phyloP scores from a whole-genome alignment of 1,140 invertebrate species.

The Cepaea nemoralis region DNA sequence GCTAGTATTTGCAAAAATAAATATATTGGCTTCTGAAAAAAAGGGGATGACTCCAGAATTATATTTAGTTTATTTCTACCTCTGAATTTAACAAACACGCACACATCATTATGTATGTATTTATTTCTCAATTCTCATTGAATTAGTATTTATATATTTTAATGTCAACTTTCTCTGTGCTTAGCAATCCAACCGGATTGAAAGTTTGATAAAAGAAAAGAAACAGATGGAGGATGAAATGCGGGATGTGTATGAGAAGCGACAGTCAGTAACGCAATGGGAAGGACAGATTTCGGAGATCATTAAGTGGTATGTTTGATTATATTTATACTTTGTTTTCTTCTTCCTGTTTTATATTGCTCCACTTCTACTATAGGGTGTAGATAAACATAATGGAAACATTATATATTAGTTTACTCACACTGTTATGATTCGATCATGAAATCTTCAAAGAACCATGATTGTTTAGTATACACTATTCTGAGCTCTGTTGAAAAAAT shows the following conservation, averaged over 20 bases:
- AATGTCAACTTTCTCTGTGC: background rate
- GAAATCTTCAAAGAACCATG: too few relatives aligned
- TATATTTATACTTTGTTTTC: background rate
- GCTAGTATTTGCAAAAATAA: too few relatives aligned
- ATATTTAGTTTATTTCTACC: too few relatives aligned
- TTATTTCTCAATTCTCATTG: too few relatives aligned
- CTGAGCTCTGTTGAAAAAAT: too few relatives aligned
- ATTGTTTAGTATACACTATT: too few relatives aligned
- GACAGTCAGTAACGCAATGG: constrained; percentile 91
- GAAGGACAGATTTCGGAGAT: constrained; percentile 93
- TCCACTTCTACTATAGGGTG: background rate
- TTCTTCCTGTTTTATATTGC: background rate
- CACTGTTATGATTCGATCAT: too few relatives aligned
- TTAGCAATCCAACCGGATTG: constrained; percentile 47
- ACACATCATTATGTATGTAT: too few relatives aligned
- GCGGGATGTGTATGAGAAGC: constrained; percentile 72
- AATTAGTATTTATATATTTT: background rate
- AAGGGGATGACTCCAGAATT: too few relatives aligned
- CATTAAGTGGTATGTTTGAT: constrained; percentile 83
- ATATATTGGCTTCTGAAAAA: too few relatives aligned
- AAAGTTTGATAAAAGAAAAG: constrained; percentile 57
- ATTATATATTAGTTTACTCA: background rate
- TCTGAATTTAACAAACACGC: too few relatives aligned
- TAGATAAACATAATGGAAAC: background rate
- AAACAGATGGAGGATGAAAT: constrained; percentile 83